Evolutionary conservation across 2,797 vertebrate species (phyloP), one percentile per base, ranked within the genome.

Genomic region (Ptychobarbus kaznakovi): DNA sequence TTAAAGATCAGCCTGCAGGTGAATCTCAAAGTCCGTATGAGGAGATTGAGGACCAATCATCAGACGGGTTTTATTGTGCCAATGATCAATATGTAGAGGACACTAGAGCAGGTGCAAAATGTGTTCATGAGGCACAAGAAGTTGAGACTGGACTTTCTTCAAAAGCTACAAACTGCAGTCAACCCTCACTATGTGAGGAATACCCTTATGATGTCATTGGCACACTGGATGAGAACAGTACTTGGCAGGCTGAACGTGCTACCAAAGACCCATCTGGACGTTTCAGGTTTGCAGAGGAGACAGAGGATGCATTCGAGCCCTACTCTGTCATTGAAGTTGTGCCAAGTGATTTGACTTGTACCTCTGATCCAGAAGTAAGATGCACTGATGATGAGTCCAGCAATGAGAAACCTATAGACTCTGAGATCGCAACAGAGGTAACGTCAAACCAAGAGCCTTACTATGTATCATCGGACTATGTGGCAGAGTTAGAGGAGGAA

Each of bases 211-310:
- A 96, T 90, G 86, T 95, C 84, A 95, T 96, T 82, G 95, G 94
- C 79, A 92, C 93, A 22, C 90, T 86, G 22, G 95, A 95, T 73
- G 93, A 95, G 74, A 93, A 90, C 13, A 94, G 93, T 73, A 93
- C 92, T 10, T 95, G 95, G 95, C 95, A 96, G 89, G 93, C 94
- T n/a, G 95, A 95, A 81, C 90, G 95, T 42, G 94, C 94, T 86
- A 95, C 94, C 81, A 95, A 95, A 91, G 95, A 95, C 74, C 78
- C 87, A 53, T 94, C 95, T 1, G 94, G 94, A 25, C 93, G 94
- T 80, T 95, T 96, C 69, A 91, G 94, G 38, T 95, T 96, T 87
- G 94, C 93, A 3, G 92, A 94, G 72, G 95, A 94, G 89, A 95
- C 90, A 1, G 95, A 95, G 85, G 94, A 95, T 81, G 91, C 92